Conservation (phyloP, 1,140 invertebrate species). For the Aricia agestis region DNA sequence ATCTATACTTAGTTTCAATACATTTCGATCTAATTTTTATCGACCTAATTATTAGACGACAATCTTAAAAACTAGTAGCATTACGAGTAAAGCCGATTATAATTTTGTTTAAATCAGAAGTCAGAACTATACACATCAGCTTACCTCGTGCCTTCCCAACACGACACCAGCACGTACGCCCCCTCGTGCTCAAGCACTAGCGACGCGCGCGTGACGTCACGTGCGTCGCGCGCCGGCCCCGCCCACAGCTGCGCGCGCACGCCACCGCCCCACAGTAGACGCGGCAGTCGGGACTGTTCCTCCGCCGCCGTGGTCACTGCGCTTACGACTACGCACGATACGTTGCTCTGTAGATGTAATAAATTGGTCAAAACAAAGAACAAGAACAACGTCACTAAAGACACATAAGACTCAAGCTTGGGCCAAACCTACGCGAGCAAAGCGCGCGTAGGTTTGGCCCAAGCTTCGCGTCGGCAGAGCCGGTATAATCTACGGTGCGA, state of each 20-base stretch:
- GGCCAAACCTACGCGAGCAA: no score
- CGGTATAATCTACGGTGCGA: no score
- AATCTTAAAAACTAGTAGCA: no score
- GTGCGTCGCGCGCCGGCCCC: constrained; percentile 31
- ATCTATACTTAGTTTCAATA: no score
- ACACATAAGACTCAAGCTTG: no score
- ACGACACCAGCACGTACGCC: constrained; percentile 33
- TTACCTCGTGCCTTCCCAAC: constrained; percentile 44
- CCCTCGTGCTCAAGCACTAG: constrained; percentile 38
- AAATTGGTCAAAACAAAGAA: neutral
- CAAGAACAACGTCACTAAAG: neutral
- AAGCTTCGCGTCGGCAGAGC: no score
- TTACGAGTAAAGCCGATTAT: no score
- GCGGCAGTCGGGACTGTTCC: constrained; percentile 35
- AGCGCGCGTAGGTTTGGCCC: no score
- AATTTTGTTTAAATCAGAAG: no score
- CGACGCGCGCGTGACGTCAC: constrained; percentile 32
- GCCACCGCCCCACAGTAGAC: constrained; percentile 43
- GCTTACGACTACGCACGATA: constrained; percentile 23
- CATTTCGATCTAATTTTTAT: no score
- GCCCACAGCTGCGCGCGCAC: constrained; percentile 30
- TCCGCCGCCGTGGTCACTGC: constrained; percentile 34
- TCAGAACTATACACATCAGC: no score
- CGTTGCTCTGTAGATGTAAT: neutral
- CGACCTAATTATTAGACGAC: no score